phyloP scores from a whole-genome alignment of 2,888 invertebrate species.

The Metacarcinus magister region DNA sequence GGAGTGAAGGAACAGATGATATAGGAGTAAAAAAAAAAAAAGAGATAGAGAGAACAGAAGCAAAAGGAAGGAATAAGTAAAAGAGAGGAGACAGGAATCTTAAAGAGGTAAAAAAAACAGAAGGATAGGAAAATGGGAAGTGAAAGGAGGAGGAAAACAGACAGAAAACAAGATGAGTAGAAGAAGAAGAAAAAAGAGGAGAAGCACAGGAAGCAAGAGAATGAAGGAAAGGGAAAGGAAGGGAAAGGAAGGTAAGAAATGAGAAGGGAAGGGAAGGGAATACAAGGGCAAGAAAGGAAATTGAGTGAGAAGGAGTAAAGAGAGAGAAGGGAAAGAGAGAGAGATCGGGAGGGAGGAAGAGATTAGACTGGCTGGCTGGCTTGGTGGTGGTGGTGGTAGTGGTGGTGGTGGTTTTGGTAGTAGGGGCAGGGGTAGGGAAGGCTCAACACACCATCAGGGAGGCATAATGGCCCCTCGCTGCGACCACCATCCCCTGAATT shows the following conservation, averaged over 20 bases:
- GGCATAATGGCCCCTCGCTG: slow-evolving; percentile 35
- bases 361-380: background rate
- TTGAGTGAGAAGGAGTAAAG: too few relatives aligned
- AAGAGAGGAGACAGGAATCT: too few relatives aligned
- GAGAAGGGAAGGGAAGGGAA: too few relatives aligned
- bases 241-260: background rate
- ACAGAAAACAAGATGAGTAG: too few relatives aligned
- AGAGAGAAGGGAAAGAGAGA: background rate
- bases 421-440: too few relatives aligned
- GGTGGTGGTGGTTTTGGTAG: background rate
- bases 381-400: background rate
- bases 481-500: slow-evolving; percentile 41
- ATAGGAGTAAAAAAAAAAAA: too few relatives aligned
- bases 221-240: too few relatives aligned
- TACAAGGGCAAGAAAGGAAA: background rate
- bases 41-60: too few relatives aligned
- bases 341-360: background rate
- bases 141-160: background rate
- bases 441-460: slow-evolving; percentile 41
- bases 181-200: too few relatives aligned
- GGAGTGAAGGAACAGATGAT: background rate
- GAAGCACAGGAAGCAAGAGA: too few relatives aligned
- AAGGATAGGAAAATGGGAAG: background rate
- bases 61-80: too few relatives aligned
- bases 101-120: background rate